These are phyloP conservation scores for Barypeithes pellucidus DNA, from an alignment of 2,888 invertebrate genomes.

Conservation along the genomic window DNA sequence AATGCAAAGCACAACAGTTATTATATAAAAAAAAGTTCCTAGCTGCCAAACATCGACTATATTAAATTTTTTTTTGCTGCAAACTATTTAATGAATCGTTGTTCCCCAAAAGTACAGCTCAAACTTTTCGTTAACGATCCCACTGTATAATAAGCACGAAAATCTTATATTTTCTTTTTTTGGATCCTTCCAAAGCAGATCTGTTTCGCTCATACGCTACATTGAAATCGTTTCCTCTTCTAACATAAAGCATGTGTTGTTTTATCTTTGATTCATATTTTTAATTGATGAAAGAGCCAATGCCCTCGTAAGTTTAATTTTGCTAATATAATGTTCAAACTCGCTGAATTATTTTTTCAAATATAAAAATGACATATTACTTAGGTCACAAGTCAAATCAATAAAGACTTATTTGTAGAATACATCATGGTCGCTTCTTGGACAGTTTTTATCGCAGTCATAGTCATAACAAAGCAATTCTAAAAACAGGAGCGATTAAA, in stretches of 20 bases:
- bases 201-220: slow-evolving; percentile 49
- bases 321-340: slow-evolving; percentile 26
- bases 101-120: too few species aligned
- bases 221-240: slow-evolving; percentile 58
- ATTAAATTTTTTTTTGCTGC: too few species aligned
- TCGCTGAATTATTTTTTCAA: slow-evolving; percentile 24
- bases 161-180: slow-evolving; percentile 31
- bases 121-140: background rate
- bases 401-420: slow-evolving; percentile 41
- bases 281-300: slow-evolving; percentile 48
- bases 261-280: slow-evolving; percentile 44
- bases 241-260: slow-evolving; percentile 63
- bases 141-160: slow-evolving; percentile 12
- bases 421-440: slow-evolving; percentile 16
- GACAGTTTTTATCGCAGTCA: slow-evolving; percentile 8
- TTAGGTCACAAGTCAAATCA: slow-evolving; percentile 46
- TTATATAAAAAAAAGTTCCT: too few species aligned
- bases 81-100: too few species aligned
- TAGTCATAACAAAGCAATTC: background rate
- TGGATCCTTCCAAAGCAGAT: slow-evolving; percentile 27
- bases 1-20: too few species aligned
- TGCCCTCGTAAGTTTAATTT: slow-evolving; percentile 38
- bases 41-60: too few species aligned
- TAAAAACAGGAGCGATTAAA: background rate
- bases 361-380: slow-evolving; percentile 37